Base-by-base conservation (phyloP, 2,113 vertebrate genomes). In the Bubo scandiacus region DNA sequence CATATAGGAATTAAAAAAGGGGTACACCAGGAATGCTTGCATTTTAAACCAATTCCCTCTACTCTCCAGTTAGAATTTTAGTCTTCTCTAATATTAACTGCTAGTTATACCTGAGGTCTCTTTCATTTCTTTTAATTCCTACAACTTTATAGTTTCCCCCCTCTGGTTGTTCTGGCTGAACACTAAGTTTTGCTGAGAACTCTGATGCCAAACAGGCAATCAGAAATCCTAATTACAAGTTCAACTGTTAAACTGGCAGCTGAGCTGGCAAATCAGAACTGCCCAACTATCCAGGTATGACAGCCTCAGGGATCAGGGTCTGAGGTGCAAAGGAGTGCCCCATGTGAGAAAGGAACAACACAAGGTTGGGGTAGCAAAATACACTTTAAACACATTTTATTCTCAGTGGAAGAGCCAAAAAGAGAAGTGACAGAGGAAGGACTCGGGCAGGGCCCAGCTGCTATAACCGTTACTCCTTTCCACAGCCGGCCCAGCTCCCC, bases 301-400 rank as follows among this genome's bases (percentile, higher is more conserved):
- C 2, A 7, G 12, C n/a, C 67, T 14, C 6, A 0, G 63, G 30
- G 12, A 66, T 10, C 15, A 1, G 10, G 10, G 22, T 2, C 47
- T 29, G 40, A 34, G 38, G 55, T 4, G 34, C 45, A 22, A 22
- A 16, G 36, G 49, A 45, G 58, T 11, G 47, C 22, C 20, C 26
- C 49, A 4, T 18, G 30, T 1, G 1, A 40, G 21, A 32, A 52
- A 16, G 4, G 12, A 26, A 22, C 17, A 32, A 2, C 23, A 5
- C 1, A 5, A 36, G 2, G 10, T 0, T 2, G 4, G 15, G 16
- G 20, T 19, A 36, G 2, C 16, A 38, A 34, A 3, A 32, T 0
- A n/a, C 1, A 9, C 10, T 54, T 88, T 8, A 22, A 52, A 49
- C 11, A 15, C 4, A 4, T 11, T 74, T 65, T 23, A 27, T 71